phyloP scores from a whole-genome alignment of 2,797 vertebrate genomes.

The Paratrypauchen microcephalus region DNA sequence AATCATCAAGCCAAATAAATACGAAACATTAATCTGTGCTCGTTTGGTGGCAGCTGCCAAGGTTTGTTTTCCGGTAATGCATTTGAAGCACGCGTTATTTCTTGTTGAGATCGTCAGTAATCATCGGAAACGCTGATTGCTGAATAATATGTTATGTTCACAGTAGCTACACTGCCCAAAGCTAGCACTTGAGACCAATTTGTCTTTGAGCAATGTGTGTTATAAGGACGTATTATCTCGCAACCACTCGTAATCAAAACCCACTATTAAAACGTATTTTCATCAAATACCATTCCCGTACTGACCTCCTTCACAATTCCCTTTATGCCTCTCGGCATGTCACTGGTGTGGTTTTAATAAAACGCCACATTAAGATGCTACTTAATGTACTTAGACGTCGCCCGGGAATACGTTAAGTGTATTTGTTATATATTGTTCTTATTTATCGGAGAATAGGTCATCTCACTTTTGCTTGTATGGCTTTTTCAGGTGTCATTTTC shows the following conservation, averaged over 20 bases:
- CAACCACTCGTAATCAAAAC: background rate
- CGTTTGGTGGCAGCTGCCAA: slow-evolving; percentile 5
- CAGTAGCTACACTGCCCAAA: slow-evolving; percentile 29
- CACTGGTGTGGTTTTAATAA: background rate
- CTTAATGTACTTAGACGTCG: background rate
- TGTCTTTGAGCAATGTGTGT: slow-evolving; percentile 1
- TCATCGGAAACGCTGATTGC: slow-evolving; percentile 1
- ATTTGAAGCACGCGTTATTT: background rate
- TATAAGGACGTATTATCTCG: background rate
- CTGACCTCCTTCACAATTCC: slow-evolving; percentile 1
- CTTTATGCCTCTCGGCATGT: background rate
- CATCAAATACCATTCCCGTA: slow-evolving; percentile 2
- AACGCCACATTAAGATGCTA: background rate
- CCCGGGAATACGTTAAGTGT: background rate
- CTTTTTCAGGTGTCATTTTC: slow-evolving; percentile 24
- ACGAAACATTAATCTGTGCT: background rate
- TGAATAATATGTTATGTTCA: slow-evolving; percentile 15
- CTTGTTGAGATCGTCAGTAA: slow-evolving; percentile 16
- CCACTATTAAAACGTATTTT: background rate
- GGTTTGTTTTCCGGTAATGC: slow-evolving; percentile 41
- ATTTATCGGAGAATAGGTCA: background rate
- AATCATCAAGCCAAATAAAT: slow-evolving; percentile 11
- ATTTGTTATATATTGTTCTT: background rate
- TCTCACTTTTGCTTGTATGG: background rate
- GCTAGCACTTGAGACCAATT: slow-evolving; percentile 17